phyloP scores from a whole-genome alignment of 2,797 vertebrate genomes.

The Poecile montanus region DNA sequence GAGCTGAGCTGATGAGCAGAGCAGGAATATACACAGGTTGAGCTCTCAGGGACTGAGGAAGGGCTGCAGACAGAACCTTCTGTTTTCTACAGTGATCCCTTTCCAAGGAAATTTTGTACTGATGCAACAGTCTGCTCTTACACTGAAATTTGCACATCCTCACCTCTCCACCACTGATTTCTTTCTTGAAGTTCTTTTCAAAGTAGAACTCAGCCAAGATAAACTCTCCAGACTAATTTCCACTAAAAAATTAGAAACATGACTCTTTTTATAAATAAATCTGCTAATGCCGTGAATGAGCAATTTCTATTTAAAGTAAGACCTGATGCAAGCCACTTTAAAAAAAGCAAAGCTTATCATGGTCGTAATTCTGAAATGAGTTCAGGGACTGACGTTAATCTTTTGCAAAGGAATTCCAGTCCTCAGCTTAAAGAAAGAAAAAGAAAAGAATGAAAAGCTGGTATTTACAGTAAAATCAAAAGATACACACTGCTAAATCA shows the following conservation, averaged over 20 bases:
- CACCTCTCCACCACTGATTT: neutral
- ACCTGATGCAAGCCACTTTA: neutral
- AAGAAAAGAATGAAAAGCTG: neutral
- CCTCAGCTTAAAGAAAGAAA: neutral
- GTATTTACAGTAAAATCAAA: neutral
- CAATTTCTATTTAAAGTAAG: constrained; percentile 14
- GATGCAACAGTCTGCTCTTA: neutral
- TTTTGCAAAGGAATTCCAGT: neutral
- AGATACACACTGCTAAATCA: neutral
- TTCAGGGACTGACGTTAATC: neutral
- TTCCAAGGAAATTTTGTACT: neutral
- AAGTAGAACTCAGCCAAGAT: neutral
- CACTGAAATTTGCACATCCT: neutral
- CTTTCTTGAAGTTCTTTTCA: neutral
- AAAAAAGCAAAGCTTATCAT: neutral
- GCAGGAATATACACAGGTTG: neutral
- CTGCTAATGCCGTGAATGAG: neutral
- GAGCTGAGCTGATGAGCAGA: fast-evolving
- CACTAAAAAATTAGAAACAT: neutral
- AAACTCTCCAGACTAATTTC: neutral
- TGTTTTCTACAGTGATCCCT: neutral
- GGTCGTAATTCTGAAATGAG: neutral
- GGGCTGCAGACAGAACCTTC: neutral
- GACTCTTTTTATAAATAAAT: neutral
- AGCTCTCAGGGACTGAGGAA: neutral